phyloP scores from a whole-genome alignment of 2,888 invertebrate species.

The Nomada fabriciana region DNA sequence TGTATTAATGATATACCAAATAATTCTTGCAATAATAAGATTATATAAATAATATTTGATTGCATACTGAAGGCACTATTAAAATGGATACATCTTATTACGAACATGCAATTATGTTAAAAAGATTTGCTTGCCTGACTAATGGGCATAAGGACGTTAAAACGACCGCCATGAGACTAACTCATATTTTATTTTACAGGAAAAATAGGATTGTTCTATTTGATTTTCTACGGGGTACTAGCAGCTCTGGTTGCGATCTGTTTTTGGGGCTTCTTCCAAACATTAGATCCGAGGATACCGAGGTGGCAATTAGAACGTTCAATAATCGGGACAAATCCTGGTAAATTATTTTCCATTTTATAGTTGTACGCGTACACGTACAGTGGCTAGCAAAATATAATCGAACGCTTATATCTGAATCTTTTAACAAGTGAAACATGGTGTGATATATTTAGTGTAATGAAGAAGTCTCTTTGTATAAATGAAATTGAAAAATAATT shows the following conservation, averaged over 20 bases:
- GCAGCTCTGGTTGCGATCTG: slow-evolving; percentile 97
- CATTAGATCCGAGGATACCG: slow-evolving; percentile 94
- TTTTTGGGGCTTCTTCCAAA: slow-evolving; percentile 97
- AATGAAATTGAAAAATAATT: too few species aligned
- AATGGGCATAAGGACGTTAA: background rate
- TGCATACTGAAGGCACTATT: background rate
- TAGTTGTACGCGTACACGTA: background rate
- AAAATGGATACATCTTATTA: background rate
- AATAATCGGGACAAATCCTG: slow-evolving; percentile 97
- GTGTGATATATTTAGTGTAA: too few species aligned
- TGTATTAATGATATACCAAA: too few species aligned
- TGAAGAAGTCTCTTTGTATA: too few species aligned
- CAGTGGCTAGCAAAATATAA: too few species aligned
- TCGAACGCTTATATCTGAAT: too few species aligned
- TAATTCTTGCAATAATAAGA: too few species aligned
- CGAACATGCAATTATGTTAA: background rate
- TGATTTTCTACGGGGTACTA: slow-evolving; percentile 96
- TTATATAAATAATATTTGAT: background rate
- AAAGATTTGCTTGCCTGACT: background rate
- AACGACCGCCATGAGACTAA: background rate
- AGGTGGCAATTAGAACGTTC: slow-evolving; percentile 94
- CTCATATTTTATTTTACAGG: slow-evolving; percentile 86
- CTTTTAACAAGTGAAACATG: too few species aligned
- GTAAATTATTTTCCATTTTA: slow-evolving; percentile 79
- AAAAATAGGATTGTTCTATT: slow-evolving; percentile 97